Percentiles rank a stretch among this genome's conserved stretches.
phyloP scores from a whole-genome alignment of 2,888 invertebrate species.

The Colletes collaris region DNA sequence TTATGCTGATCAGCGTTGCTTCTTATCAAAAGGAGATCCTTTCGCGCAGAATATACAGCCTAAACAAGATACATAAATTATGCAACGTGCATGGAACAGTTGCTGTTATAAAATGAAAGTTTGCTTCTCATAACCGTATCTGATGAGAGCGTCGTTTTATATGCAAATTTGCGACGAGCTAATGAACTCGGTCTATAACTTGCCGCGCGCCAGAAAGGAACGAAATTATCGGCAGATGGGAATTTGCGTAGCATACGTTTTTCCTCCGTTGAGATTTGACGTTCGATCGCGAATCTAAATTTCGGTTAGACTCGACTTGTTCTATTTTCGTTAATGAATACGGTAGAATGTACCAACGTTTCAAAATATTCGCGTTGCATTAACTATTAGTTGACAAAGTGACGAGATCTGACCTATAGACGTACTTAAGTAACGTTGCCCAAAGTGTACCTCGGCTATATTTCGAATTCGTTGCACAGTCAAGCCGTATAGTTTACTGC shows the following conservation, averaged over 20 bases:
- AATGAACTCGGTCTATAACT: constrained; percentile 63
- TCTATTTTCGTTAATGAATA: no score
- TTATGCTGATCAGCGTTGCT: constrained; percentile 26
- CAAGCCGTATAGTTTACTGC: neutral
- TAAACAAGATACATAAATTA: constrained; percentile 60
- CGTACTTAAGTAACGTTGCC: no score
- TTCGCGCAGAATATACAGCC: constrained; percentile 25
- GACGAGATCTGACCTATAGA: no score
- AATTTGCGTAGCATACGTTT: constrained; percentile 1
- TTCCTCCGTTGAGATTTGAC: neutral
- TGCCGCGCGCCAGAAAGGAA: neutral
- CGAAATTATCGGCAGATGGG: constrained; percentile 38
- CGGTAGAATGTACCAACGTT: no score
- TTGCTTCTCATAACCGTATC: constrained; percentile 60
- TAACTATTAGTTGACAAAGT: no score
- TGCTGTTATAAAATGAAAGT: constrained; percentile 61
- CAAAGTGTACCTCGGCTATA: no score
- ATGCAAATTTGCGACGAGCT: constrained; percentile 66
- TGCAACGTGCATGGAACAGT: constrained; percentile 47
- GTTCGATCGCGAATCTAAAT: neutral
- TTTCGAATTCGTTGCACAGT: no score
- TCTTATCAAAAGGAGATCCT: constrained; percentile 39
- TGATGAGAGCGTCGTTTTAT: constrained; percentile 60
- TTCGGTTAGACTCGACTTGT: no score
- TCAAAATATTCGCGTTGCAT: no score